phyloP scores from a whole-genome alignment of 1,140 invertebrate genomes.

The Triops longicaudatus region DNA sequence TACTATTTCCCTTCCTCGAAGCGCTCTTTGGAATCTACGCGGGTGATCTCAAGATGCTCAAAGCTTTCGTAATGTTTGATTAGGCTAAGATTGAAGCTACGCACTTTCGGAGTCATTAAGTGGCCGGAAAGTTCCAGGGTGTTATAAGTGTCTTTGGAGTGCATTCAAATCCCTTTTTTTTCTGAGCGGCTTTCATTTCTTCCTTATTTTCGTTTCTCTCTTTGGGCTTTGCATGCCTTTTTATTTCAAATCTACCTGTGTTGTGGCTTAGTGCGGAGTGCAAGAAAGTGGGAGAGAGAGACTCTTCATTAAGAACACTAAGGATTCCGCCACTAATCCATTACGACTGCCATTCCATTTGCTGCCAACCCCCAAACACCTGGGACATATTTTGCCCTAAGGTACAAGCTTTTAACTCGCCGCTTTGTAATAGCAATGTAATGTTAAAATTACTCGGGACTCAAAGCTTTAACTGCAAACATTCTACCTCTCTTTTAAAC shows the following conservation, averaged over 20 bases:
- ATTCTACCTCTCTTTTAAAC: background rate
- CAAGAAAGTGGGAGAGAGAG: background rate
- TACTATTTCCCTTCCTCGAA: no score
- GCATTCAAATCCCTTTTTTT: background rate
- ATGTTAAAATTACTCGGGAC: slow-evolving; percentile 12
- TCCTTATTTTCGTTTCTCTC: background rate
- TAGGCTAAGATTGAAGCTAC: no score
- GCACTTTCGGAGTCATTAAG: no score
- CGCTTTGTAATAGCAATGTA: slow-evolving; percentile 12
- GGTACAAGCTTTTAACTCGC: background rate
- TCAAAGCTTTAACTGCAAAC: slow-evolving; percentile 7
- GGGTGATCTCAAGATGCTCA: no score
- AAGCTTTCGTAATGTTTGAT: no score
- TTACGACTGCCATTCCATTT: slow-evolving; percentile 15
- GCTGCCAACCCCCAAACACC: slow-evolving; percentile 13
- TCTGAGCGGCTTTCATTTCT: background rate
- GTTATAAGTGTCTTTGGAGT: no score
- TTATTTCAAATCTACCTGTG: slow-evolving; percentile 12
- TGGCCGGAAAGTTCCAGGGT: no score
- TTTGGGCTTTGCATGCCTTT: background rate
- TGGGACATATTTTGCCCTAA: slow-evolving; percentile 9
- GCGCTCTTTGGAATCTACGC: no score
- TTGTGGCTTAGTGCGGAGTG: no score
- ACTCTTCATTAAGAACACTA: slow-evolving; percentile 15
- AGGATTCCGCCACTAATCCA: slow-evolving; percentile 9